These are phyloP conservation scores for Sakesphorus luctuosus DNA, from an alignment of 2,113 vertebrate genomes.

Conservation along the genomic window DNA sequence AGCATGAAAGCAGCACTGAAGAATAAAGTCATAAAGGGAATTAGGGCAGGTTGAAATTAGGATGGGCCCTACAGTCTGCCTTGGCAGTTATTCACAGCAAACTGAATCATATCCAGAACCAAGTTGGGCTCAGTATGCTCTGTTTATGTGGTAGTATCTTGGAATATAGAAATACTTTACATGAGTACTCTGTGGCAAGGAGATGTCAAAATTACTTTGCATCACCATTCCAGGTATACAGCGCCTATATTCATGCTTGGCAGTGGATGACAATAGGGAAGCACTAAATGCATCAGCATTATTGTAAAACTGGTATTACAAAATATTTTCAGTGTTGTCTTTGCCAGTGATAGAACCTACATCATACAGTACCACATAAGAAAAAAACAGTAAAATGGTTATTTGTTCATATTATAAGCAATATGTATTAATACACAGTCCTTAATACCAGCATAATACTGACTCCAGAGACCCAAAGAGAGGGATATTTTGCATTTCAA, in stretches of 20 bases:
- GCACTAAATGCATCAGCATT: not conserved
- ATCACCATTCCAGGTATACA: not conserved
- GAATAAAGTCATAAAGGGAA: conserved; percentile 63
- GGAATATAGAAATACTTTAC: conserved; percentile 10
- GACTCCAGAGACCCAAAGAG: not conserved
- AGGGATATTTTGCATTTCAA: not conserved
- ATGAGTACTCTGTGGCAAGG: not conserved
- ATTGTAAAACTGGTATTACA: not conserved
- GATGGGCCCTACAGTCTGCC: conserved; percentile 4
- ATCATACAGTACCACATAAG: not conserved
- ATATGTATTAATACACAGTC: not conserved
- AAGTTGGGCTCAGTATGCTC: conserved; percentile 1
- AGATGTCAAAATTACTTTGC: not conserved
- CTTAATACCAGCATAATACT: not conserved
- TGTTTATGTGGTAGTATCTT: not conserved
- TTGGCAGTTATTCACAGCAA: conserved; percentile 46
- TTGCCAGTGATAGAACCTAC: not conserved
- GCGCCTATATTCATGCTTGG: not conserved
- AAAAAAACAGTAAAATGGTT: not conserved
- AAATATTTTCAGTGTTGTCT: not conserved
- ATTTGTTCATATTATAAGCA: not conserved
- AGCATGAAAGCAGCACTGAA: conserved; percentile 31
- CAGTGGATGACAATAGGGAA: not conserved
- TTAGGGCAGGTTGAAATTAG: conserved; percentile 45
- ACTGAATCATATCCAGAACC: conserved; percentile 35